Percentiles rank a stretch among this genome's conserved stretches.
Evolutionary conservation across 2,797 vertebrate genomes (phyloP).

Genomic region (Prionace glauca): DNA sequence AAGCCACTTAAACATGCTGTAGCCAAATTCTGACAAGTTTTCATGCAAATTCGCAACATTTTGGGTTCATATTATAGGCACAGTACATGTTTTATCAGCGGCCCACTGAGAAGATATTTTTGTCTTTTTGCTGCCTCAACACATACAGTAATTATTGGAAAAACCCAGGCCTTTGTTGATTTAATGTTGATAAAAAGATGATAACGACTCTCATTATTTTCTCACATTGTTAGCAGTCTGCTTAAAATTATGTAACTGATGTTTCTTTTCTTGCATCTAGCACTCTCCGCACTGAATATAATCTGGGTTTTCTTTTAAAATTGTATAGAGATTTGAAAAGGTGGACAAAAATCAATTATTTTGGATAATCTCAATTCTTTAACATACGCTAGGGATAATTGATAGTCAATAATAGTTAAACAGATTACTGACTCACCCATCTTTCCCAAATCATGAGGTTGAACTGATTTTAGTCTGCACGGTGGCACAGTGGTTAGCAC

Average conservation of each 20-base stretch:
- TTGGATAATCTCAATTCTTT: not conserved
- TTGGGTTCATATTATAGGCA: not conserved
- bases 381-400: not conserved
- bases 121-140: not conserved
- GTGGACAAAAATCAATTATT: not conserved
- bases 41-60: not conserved
- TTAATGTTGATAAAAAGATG: not conserved
- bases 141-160: not conserved
- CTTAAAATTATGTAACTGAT: not conserved
- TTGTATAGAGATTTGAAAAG: not conserved
- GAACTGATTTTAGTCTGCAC: not conserved
- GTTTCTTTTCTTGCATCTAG: not conserved
- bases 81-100: not conserved
- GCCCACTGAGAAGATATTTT: not conserved
- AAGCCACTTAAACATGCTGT: not conserved
- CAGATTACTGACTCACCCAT: not conserved
- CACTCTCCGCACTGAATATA: not conserved
- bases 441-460: not conserved
- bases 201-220: not conserved
- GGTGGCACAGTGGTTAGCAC: too few relatives aligned
- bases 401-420: not conserved
- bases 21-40: not conserved
- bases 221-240: not conserved
- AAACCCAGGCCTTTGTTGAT: not conserved
- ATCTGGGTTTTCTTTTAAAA: not conserved